Evolutionary conservation across 2,888 invertebrate genomes (phyloP).

Genomic region (Catonia carolina): DNA sequence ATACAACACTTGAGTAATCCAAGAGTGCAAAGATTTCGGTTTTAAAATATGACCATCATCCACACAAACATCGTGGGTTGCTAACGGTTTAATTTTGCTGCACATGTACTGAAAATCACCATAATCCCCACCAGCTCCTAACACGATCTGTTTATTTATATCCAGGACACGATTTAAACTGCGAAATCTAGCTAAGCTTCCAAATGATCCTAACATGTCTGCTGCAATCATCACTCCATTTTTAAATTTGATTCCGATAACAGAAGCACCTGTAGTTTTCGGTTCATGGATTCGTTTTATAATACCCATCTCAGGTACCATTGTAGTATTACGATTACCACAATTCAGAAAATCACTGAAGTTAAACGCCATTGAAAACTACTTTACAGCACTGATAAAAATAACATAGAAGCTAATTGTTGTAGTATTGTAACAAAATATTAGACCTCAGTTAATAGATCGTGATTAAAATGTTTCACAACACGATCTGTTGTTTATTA

Average conservation of each 20-base stretch:
- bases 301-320: background rate
- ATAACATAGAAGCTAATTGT: too few relatives aligned
- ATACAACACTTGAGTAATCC: slow-evolving; percentile 92
- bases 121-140: slow-evolving; percentile 92
- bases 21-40: slow-evolving; percentile 86
- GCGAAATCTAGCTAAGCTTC: slow-evolving; percentile 82
- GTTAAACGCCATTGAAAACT: too few relatives aligned
- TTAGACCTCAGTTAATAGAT: too few relatives aligned
- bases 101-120: slow-evolving; percentile 93
- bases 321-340: too few relatives aligned
- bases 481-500: too few relatives aligned
- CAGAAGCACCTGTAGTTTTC: slow-evolving; percentile 86
- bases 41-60: slow-evolving; percentile 84
- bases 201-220: slow-evolving; percentile 90
- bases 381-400: too few relatives aligned
- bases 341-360: too few relatives aligned
- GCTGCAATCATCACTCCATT: slow-evolving; percentile 87
- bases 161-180: slow-evolving; percentile 80
- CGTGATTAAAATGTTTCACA: too few relatives aligned
- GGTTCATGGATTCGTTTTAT: slow-evolving; percentile 44
- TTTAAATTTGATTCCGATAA: slow-evolving; percentile 78
- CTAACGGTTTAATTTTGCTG: slow-evolving; percentile 76
- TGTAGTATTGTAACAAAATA: too few relatives aligned
- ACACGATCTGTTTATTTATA: slow-evolving; percentile 81
- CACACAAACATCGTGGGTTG: slow-evolving; percentile 81